Evolutionary conservation across 1,140 invertebrate species (phyloP).

Genomic region (Argopecten irradians): DNA sequence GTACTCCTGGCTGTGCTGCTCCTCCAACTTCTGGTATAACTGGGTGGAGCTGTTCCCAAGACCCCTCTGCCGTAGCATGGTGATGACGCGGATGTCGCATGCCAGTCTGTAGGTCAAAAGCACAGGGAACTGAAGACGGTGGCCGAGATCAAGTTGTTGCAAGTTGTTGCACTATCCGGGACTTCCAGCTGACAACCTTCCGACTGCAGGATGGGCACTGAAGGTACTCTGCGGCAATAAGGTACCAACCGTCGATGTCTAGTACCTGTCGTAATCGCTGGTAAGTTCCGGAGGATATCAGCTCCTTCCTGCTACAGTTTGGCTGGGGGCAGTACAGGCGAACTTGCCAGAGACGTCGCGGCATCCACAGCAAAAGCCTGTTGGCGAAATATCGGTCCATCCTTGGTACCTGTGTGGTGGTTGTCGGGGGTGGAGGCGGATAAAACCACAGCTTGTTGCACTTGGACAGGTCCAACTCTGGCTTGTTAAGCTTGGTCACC

Average conservation of each 20-base stretch:
- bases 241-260: constrained; percentile 31
- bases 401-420: not conserved
- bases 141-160: constrained; percentile 27
- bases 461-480: not conserved
- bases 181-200: constrained; percentile 35
- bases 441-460: constrained; percentile 29
- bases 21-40: not conserved
- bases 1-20: not conserved
- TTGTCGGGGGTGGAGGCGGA: not conserved
- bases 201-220: constrained; percentile 4
- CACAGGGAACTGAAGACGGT: constrained; percentile 28
- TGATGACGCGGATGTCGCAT: constrained; percentile 20
- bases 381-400: constrained; percentile 27
- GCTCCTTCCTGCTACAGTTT: not conserved
- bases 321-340: not conserved
- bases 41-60: constrained; percentile 39
- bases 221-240: constrained; percentile 28
- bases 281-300: constrained; percentile 27
- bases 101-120: constrained; percentile 17
- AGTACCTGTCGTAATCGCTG: constrained; percentile 24
- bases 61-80: not conserved
- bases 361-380: constrained; percentile 35
- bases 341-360: not conserved
- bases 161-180: not conserved
- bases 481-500: not conserved